Conservation (phyloP, 2,888 invertebrate species). For the Palloptera scutellata region DNA sequence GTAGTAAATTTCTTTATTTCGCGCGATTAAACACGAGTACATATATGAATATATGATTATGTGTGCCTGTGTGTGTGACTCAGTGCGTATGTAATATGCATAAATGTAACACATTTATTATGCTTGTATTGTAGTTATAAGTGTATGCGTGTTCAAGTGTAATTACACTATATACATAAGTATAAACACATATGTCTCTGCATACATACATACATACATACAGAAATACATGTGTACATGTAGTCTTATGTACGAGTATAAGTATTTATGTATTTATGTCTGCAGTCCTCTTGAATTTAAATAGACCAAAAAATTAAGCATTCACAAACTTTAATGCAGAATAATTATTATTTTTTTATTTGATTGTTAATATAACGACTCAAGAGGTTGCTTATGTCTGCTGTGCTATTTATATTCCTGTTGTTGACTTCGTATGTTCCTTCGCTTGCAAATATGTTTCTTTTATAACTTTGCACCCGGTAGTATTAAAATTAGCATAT, state of each 20-base stretch:
- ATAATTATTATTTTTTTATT: too few relatives aligned
- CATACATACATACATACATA: not conserved
- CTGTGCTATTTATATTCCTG: not conserved
- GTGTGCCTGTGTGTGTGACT: not conserved
- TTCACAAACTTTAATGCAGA: too few relatives aligned
- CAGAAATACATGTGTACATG: not conserved
- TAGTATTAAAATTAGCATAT: too few relatives aligned
- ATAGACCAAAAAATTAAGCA: too few relatives aligned
- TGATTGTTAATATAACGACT: too few relatives aligned
- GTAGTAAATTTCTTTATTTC: conserved; percentile 31
- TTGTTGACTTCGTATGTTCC: too few relatives aligned
- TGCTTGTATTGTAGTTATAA: not conserved
- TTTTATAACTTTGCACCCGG: not conserved
- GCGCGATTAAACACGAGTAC: conserved; percentile 9
- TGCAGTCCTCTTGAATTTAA: not conserved
- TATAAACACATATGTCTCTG: too few relatives aligned
- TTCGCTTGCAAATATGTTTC: not conserved
- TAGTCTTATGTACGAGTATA: too few relatives aligned
- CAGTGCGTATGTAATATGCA: not conserved
- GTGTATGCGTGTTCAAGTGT: conserved; percentile 5
- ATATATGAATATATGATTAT: conserved; percentile 8
- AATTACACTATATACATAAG: conserved; percentile 1
- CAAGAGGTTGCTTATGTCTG: not conserved
- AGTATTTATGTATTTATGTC: too few relatives aligned
- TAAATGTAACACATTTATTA: not conserved